Conservation (phyloP, 2,888 invertebrate genomes). For the Panopea generosa region DNA sequence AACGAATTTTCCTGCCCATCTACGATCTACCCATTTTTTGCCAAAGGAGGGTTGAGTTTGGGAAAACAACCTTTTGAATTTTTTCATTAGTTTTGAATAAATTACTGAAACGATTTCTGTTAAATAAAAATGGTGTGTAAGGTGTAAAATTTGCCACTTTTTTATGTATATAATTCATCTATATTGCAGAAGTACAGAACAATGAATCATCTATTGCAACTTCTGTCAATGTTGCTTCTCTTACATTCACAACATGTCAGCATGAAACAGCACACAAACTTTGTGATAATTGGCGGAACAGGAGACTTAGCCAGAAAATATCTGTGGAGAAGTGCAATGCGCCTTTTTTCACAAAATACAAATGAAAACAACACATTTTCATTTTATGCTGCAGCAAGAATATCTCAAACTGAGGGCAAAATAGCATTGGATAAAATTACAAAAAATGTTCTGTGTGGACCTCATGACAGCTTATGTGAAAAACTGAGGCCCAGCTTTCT, state of each 20-base stretch:
- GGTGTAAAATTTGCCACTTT: too few species aligned
- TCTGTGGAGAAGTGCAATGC: slow-evolving; percentile 80
- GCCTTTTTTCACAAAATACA: slow-evolving; percentile 57
- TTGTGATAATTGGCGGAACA: slow-evolving; percentile 77
- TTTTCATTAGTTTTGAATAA: too few species aligned
- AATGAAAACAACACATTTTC: slow-evolving; percentile 72
- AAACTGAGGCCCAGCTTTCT: slow-evolving; percentile 73
- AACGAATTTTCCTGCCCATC: too few species aligned
- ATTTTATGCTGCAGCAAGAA: slow-evolving; percentile 76
- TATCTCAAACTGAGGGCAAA: slow-evolving; percentile 64
- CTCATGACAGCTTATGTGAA: slow-evolving; percentile 68
- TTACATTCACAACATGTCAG: neutral
- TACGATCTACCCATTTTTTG: too few species aligned
- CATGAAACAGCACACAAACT: slow-evolving; percentile 63
- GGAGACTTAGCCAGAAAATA: slow-evolving; percentile 84
- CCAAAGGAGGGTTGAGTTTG: too few species aligned
- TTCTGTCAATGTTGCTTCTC: neutral
- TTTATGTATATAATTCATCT: too few species aligned
- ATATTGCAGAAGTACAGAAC: too few species aligned
- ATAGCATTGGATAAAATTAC: slow-evolving; percentile 71
- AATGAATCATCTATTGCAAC: neutral
- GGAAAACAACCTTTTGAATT: too few species aligned
- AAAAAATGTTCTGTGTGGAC: slow-evolving; percentile 68
- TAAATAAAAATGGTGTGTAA: too few species aligned
- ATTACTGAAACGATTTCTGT: too few species aligned